These are phyloP conservation scores for Tenualosa thibaudeaui DNA, from an alignment of 2,797 vertebrate species.

Conservation along the genomic window DNA sequence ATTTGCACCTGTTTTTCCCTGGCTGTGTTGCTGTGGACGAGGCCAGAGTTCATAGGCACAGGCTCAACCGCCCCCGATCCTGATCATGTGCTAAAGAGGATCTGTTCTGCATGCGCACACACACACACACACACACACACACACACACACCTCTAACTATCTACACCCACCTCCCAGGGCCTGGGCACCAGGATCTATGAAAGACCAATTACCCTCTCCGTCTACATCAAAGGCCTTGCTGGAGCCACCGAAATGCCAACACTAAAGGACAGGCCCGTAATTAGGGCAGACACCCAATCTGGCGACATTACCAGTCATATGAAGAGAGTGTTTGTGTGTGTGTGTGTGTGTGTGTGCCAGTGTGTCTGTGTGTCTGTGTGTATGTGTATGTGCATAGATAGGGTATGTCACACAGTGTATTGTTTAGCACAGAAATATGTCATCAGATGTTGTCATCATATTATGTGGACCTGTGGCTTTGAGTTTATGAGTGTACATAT, in stretches of 20 bases:
- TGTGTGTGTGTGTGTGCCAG: not conserved
- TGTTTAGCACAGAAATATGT: slow-evolving; percentile 3
- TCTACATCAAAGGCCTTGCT: not conserved
- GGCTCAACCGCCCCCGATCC: not conserved
- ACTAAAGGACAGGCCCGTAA: not conserved
- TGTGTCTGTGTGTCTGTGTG: not conserved
- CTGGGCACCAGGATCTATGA: not conserved
- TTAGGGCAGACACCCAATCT: slow-evolving; percentile 14
- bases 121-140: slow-evolving; percentile 9
- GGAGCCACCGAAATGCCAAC: not conserved
- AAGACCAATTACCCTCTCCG: slow-evolving; percentile 16
- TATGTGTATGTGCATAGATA: not conserved
- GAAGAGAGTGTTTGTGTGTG: not conserved
- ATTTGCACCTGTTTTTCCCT: not conserved
- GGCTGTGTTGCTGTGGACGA: not conserved
- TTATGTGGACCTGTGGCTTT: not conserved
- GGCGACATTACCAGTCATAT: not conserved
- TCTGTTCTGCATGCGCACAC: not conserved
- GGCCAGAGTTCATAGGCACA: not conserved
- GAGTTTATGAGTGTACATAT: not conserved
- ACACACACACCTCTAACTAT: not conserved
- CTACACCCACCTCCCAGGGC: not conserved
- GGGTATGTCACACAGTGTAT: not conserved
- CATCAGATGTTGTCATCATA: not conserved
- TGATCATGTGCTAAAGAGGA: not conserved